phyloP scores from a whole-genome alignment of 1,140 invertebrate genomes.

The Drosophila pallidifrons region DNA sequence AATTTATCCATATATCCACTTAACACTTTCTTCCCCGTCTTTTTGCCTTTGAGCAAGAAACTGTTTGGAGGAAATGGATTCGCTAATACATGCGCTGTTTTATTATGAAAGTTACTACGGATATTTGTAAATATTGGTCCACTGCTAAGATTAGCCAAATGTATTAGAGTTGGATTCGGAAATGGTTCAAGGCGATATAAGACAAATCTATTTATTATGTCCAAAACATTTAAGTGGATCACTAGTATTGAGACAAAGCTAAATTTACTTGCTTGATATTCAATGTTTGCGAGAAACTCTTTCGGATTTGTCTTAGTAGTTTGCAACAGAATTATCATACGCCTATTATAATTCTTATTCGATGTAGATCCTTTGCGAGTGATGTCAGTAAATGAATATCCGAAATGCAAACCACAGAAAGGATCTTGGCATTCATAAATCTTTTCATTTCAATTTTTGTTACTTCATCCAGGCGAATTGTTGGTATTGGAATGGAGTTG shows the following conservation, averaged over 20 bases:
- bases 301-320: background rate
- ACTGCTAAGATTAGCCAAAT: background rate
- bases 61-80: slow-evolving; percentile 3
- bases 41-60: background rate
- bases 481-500: background rate
- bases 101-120: slow-evolving; percentile 1
- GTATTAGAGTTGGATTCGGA: slow-evolving; percentile 3
- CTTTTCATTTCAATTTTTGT: background rate
- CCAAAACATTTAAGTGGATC: background rate
- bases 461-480: slow-evolving; percentile 10
- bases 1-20: background rate
- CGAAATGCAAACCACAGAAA: slow-evolving; percentile 41
- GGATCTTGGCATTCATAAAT: slow-evolving; percentile 3
- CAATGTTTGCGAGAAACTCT: background rate
- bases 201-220: background rate
- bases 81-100: background rate
- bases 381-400: slow-evolving; percentile 4
- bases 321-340: slow-evolving; percentile 17
- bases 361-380: slow-evolving; percentile 12
- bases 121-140: background rate
- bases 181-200: slow-evolving; percentile 32
- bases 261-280: background rate
- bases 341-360: slow-evolving; percentile 2
- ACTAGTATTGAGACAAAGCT: slow-evolving; percentile 21
- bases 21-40: background rate